Conservation (phyloP, 2,113 vertebrate genomes). For the Oenanthe melanoleuca region DNA sequence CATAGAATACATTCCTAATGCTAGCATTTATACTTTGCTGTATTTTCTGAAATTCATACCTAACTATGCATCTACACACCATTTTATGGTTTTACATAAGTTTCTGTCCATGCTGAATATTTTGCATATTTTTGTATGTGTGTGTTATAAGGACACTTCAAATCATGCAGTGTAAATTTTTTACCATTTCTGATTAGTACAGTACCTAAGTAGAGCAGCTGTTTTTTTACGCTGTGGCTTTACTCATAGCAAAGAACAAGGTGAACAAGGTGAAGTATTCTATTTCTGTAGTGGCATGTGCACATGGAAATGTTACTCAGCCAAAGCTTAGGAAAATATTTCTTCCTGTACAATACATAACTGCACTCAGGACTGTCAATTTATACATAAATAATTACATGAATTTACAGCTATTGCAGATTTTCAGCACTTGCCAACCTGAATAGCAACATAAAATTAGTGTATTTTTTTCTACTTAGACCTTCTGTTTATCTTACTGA, state of each 20-base stretch:
- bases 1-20: neutral
- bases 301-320: neutral
- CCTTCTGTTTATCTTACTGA: neutral
- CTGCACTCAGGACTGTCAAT: neutral
- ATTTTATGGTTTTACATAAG: neutral
- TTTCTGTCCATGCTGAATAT: neutral
- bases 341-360: neutral
- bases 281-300: neutral
- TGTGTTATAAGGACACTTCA: neutral
- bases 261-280: neutral
- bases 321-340: neutral
- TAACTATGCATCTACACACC: neutral
- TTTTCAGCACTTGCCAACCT: neutral
- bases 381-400: neutral
- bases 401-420: neutral
- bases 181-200: neutral
- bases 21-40: neutral
- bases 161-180: neutral
- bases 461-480: neutral
- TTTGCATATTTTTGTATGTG: neutral
- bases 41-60: neutral
- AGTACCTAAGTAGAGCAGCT: neutral
- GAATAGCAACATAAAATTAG: neutral
- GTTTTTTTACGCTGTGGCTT: neutral
- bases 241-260: neutral